A percentile compares a stretch with the other conserved stretches of the same genome.
phyloP scores from a whole-genome alignment of 64 coral and sea anemone genomes.

The Platygyra sinensis region DNA sequence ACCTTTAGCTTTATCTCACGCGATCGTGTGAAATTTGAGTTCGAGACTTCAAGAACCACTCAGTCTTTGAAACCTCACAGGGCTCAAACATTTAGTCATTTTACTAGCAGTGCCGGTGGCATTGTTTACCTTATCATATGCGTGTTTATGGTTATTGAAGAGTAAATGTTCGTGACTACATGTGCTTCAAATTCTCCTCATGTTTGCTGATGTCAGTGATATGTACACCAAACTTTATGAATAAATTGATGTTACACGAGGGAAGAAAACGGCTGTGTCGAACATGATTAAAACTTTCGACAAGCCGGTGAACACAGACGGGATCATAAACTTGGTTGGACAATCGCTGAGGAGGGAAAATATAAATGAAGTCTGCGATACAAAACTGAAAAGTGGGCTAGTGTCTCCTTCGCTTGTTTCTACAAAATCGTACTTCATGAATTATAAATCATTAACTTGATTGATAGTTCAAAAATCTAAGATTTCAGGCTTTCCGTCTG shows the following conservation, averaged over 20 bases:
- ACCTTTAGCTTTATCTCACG: slow-evolving; percentile 7
- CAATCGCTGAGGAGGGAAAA: not conserved
- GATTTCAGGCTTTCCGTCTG: not conserved
- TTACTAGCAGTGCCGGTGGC: too few relatives aligned
- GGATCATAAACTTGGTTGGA: not conserved
- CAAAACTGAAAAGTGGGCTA: too few relatives aligned
- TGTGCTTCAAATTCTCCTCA: not conserved
- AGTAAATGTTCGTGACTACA: not conserved
- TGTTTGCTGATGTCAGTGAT: too few relatives aligned
- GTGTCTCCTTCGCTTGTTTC: too few relatives aligned
- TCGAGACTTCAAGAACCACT: not conserved
- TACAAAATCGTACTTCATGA: too few relatives aligned
- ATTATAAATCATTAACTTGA: too few relatives aligned
- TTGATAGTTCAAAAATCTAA: not conserved
- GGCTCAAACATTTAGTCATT: too few relatives aligned
- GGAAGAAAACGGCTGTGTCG: not conserved
- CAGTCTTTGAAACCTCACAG: too few relatives aligned
- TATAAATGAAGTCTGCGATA: not conserved
- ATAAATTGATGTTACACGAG: not conserved
- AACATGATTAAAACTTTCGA: not conserved
- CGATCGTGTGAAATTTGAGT: not conserved
- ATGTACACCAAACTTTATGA: not conserved
- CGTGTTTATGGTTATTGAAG: too few relatives aligned
- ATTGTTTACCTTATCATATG: too few relatives aligned
- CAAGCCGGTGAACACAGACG: not conserved